Conservation (phyloP, 2,797 vertebrate genomes). For the Emys orbicularis region DNA sequence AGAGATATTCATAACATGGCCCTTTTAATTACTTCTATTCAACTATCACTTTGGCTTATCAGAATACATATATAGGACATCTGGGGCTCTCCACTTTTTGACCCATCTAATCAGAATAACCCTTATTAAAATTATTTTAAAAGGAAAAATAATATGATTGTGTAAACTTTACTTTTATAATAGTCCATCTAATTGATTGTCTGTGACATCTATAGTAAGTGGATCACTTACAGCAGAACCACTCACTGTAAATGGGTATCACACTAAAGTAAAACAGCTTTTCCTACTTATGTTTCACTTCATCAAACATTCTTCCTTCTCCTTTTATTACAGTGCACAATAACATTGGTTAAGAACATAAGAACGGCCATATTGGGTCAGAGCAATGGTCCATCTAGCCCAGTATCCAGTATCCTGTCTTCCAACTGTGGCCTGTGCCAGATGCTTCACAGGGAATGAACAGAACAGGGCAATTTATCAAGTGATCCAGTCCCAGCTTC, state of each 20-base stretch:
- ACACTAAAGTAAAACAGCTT: neutral
- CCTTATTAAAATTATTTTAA: neutral
- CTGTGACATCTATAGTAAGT: neutral
- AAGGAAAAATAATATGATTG: neutral
- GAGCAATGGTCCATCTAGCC: neutral
- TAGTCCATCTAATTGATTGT: neutral
- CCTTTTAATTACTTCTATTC: constrained; percentile 9
- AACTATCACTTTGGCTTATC: neutral
- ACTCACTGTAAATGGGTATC: neutral
- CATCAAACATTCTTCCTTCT: neutral
- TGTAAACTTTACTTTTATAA: neutral
- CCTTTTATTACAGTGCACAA: neutral
- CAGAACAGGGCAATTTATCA: neutral
- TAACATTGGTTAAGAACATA: neutral
- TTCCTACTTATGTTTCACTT: neutral
- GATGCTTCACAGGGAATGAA: neutral
- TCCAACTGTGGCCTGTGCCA: neutral
- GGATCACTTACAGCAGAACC: neutral
- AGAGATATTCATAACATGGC: neutral
- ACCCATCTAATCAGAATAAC: neutral
- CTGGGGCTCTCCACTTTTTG: neutral
- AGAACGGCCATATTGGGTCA: neutral
- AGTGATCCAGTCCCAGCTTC: no score
- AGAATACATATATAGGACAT: neutral
- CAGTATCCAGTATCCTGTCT: neutral